These are phyloP conservation scores for Drosophila seguyi DNA, from an alignment of 1,140 invertebrate genomes.

Conservation along the genomic window DNA sequence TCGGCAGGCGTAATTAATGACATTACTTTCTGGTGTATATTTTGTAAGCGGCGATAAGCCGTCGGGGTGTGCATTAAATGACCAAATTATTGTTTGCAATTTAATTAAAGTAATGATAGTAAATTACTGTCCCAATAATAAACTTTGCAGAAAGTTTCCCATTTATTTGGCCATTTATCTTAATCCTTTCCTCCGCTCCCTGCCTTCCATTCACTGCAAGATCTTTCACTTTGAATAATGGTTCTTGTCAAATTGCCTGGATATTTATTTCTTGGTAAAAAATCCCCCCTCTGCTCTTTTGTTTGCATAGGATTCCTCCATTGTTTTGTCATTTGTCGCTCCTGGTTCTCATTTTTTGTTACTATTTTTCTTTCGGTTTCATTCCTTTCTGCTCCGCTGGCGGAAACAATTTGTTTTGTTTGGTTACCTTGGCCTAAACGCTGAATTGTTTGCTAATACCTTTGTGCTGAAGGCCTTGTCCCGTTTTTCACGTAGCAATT, in stretches of 20 bases:
- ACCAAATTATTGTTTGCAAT: constrained; percentile 26
- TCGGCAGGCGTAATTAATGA: constrained; percentile 14
- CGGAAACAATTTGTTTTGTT: constrained; percentile 57
- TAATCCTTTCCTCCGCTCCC: not conserved
- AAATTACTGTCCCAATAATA: constrained; percentile 11
- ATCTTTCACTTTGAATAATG: constrained; percentile 54
- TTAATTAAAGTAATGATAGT: constrained; percentile 17
- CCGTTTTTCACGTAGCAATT: constrained; percentile 6
- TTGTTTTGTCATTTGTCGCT: constrained; percentile 67
- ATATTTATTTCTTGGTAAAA: constrained; percentile 25
- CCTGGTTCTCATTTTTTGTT: constrained; percentile 9
- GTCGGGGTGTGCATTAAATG: not conserved
- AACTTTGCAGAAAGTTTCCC: constrained; percentile 17
- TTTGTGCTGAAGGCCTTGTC: constrained; percentile 15
- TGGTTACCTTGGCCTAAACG: constrained; percentile 71
- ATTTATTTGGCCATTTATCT: constrained; percentile 21
- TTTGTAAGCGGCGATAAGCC: not conserved
- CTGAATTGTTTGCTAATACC: constrained; percentile 51
- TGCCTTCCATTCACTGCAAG: not conserved
- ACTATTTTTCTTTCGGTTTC: constrained; percentile 10
- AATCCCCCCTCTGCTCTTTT: not conserved
- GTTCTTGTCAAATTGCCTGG: constrained; percentile 54
- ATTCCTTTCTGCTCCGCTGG: constrained; percentile 30
- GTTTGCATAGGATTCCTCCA: constrained; percentile 19
- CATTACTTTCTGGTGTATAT: not conserved